These are phyloP conservation scores for Pedionomus torquatus DNA, from an alignment of 2,113 vertebrate genomes.

Conservation along the genomic window DNA sequence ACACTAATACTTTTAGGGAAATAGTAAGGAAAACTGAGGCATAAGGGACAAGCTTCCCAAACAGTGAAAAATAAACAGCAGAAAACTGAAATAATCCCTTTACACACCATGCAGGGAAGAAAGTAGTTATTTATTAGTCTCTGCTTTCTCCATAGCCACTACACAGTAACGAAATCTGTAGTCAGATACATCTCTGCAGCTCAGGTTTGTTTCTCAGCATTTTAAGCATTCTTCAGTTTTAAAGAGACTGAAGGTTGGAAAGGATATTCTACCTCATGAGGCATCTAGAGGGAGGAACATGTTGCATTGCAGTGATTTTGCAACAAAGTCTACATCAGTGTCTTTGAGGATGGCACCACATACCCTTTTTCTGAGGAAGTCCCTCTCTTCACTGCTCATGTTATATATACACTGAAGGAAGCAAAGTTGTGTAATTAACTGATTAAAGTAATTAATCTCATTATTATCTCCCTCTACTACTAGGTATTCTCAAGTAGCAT, in stretches of 20 bases:
- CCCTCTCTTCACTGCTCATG: background rate
- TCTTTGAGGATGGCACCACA: background rate
- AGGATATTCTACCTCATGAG: background rate
- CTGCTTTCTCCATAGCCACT: background rate
- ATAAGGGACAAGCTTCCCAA: background rate
- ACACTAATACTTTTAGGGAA: background rate
- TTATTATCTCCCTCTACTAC: background rate
- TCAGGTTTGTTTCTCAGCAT: background rate
- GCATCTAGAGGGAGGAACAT: background rate
- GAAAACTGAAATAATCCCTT: background rate
- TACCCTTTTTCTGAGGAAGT: background rate
- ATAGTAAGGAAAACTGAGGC: background rate
- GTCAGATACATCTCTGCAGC: background rate
- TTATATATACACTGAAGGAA: background rate
- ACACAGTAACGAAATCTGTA: accelerated
- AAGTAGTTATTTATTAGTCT: background rate
- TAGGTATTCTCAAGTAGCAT: too few relatives aligned
- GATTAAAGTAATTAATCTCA: background rate
- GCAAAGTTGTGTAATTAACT: background rate
- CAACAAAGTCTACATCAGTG: background rate
- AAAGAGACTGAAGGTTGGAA: background rate
- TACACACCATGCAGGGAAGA: background rate
- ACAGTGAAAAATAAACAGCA: background rate
- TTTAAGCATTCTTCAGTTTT: background rate
- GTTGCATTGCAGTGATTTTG: accelerated